Conservation (phyloP, 2,888 invertebrate genomes). For the Macrophya alboannulata region DNA sequence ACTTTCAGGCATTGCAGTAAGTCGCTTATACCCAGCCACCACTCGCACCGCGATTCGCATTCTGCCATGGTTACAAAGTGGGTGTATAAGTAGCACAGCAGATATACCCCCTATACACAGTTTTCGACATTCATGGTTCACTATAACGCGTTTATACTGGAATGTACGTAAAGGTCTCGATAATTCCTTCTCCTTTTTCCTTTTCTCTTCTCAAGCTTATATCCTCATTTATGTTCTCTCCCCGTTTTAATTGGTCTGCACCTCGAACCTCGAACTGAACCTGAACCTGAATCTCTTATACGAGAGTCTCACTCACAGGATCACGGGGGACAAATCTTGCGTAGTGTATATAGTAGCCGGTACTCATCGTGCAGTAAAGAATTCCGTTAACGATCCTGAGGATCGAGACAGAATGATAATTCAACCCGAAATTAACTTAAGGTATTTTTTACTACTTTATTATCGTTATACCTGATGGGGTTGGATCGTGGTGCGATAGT, state of each 20-base stretch:
- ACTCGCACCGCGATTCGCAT: conserved; percentile 6
- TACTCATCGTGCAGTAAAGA: background rate
- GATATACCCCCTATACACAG: background rate
- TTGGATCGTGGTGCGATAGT: background rate
- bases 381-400: background rate
- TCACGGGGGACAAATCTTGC: background rate
- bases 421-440: background rate
- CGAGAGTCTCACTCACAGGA: background rate
- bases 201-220: background rate
- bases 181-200: background rate
- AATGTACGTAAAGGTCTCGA: background rate
- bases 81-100: conserved; percentile 11
- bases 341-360: background rate
- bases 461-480: background rate
- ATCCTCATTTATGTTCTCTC: conserved; percentile 2
- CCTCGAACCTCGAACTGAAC: background rate
- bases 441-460: conserved; percentile 8
- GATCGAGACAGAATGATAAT: background rate
- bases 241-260: conserved; percentile 20
- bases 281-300: background rate
- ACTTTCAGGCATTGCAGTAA: conserved; percentile 8
- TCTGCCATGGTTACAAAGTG: conserved; percentile 23
- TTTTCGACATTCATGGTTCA: no score
- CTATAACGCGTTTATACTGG: background rate
- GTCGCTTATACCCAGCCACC: background rate